Evolutionary conservation across 2,113 vertebrate genomes (phyloP).

Genomic region (Corythaixoides concolor): DNA sequence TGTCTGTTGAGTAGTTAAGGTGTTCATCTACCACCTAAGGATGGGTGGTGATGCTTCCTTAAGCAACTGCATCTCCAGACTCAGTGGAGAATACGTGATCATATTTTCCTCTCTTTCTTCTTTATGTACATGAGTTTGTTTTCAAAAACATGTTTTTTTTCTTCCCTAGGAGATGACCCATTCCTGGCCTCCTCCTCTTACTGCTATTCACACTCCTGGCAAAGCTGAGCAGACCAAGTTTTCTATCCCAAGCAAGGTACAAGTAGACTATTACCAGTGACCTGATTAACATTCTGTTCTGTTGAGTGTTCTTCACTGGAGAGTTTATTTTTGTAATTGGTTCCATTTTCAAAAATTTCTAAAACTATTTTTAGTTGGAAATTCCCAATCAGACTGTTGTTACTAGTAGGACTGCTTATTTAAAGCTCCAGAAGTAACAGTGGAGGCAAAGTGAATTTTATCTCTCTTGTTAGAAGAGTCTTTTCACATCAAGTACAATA

Average conservation of each 20-base stretch:
- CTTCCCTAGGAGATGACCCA: conserved; percentile 86
- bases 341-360: neutral
- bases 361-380: conserved; percentile 27
- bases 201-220: conserved; percentile 87
- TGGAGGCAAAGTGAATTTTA: neutral
- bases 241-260: conserved; percentile 85
- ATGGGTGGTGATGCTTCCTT: neutral
- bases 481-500: neutral
- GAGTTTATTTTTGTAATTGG: conserved; percentile 15
- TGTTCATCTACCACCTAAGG: neutral
- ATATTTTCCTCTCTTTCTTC: neutral
- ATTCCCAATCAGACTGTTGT: neutral
- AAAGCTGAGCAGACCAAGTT: conserved; percentile 89
- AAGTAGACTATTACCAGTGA: conserved; percentile 42
- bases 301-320: neutral
- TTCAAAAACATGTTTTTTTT: conserved; percentile 22
- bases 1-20: neutral
- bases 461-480: neutral
- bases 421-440: neutral
- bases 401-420: neutral
- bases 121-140: neutral
- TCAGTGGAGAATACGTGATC: neutral
- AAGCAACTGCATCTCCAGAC: neutral
- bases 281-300: conserved; percentile 17
- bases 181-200: conserved; percentile 89